Evolutionary conservation across 2,797 vertebrate species (phyloP).

Genomic region (Anguilla pacifica): DNA sequence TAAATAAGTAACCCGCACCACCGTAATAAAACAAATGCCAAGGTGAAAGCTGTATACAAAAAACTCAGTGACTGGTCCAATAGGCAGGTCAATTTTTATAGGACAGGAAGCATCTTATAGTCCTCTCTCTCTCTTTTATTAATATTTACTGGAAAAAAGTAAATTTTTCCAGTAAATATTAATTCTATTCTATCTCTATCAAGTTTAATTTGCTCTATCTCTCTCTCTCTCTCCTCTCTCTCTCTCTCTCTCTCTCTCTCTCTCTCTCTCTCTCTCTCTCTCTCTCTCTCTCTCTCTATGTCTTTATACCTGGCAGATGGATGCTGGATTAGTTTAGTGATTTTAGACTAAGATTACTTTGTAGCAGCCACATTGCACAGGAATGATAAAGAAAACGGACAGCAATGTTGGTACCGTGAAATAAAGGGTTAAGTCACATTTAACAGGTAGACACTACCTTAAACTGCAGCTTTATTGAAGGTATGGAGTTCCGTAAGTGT

Average conservation of each 20-base stretch:
- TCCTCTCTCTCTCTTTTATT: background rate
- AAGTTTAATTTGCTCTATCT: too few species aligned
- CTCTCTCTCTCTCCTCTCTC: too few species aligned
- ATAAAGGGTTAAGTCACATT: background rate
- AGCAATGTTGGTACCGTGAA: background rate
- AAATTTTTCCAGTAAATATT: too few species aligned
- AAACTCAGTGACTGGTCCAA: background rate
- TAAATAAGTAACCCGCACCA: background rate
- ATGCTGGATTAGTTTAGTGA: conserved; percentile 51
- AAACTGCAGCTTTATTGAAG: background rate
- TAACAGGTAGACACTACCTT: background rate
- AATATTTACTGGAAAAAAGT: background rate
- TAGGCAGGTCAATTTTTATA: background rate
- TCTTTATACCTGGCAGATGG: conserved; percentile 46
- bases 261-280: background rate
- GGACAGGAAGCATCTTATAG: background rate
- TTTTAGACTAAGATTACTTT: conserved; percentile 39
- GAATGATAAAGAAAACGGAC: conserved; percentile 31
- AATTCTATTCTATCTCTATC: too few species aligned
- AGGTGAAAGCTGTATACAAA: background rate
- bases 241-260: background rate
- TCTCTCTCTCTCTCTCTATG: background rate
- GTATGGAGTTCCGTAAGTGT: background rate
- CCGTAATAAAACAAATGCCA: background rate
- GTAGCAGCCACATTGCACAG: background rate